Evolutionary conservation across 2,113 vertebrate species (phyloP).

Genomic region (Heterotis niloticus): DNA sequence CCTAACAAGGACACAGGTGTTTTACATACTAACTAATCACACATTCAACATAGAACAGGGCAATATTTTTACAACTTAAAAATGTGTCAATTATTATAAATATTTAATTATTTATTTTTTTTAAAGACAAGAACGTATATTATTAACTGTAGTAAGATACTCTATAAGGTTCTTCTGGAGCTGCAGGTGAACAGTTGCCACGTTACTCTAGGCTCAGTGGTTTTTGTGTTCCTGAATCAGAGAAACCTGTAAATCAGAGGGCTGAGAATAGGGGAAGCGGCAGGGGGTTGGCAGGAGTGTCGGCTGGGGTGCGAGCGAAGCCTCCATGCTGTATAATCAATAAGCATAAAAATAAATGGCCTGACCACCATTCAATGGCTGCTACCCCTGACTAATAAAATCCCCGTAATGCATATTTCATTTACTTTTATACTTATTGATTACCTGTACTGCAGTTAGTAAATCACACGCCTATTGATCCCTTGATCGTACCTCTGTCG

Average conservation of each 20-base stretch:
- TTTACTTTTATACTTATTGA: conserved; percentile 83
- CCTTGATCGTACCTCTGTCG: conserved; percentile 70
- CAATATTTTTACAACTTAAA: too few relatives aligned
- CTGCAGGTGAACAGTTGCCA: neutral
- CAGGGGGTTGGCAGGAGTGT: conserved; percentile 36
- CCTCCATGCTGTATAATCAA: conserved; percentile 78
- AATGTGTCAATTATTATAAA: too few relatives aligned
- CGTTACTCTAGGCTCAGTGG: conserved; percentile 38
- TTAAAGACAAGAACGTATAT: too few relatives aligned
- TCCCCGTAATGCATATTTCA: conserved; percentile 80
- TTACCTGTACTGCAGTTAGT: conserved; percentile 78
- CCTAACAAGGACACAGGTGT: too few relatives aligned
- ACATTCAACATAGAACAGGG: too few relatives aligned
- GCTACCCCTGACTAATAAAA: conserved; percentile 74
- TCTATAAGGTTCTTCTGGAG: too few relatives aligned
- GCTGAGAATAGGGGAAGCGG: conserved; percentile 5
- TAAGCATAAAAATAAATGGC: conserved; percentile 80
- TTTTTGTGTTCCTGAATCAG: conserved; percentile 51
- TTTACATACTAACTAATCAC: too few relatives aligned
- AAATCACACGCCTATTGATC: conserved; percentile 76
- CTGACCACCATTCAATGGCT: conserved; percentile 69
- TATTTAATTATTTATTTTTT: too few relatives aligned
- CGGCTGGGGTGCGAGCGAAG: conserved; percentile 54
- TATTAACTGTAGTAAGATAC: too few relatives aligned
- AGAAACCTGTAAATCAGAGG: conserved; percentile 66